Base-by-base conservation (phyloP, 1,140 invertebrate genomes). In the Drosophila elegans region DNA sequence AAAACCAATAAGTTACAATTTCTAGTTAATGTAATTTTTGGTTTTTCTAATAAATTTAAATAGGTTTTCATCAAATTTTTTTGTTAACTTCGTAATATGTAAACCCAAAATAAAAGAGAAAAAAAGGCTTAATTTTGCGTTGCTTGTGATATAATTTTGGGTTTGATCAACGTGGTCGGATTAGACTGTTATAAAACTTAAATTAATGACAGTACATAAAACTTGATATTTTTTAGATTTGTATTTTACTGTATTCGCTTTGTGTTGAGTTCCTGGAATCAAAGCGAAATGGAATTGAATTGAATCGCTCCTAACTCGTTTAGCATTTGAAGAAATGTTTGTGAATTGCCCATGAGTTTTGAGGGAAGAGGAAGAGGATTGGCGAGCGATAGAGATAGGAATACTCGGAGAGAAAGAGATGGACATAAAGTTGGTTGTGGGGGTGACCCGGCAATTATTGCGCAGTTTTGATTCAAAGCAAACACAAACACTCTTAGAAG, bases 401-500 rank as follows among this genome's bases (percentile, higher is more conserved):
- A n/a, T 25, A 32, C 16, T 1, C 16, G 16, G 5, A 32, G n/a
- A 36, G 38, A 52, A 11, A 16, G 5, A 27, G 36, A 16, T 4
- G 11, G 36, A 5, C 10, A 3, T 32, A 2, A 3, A 27, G 21
- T 12, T 1, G 12, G 25, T 3, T 36, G 59, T 10, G 63, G 41
- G 51, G 52, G 52, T 75, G 72, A 42, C 49, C 59, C 34, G 41
- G 38, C 82, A 86, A 86, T 88, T 75, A 86, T 62, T 86, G 82
- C 82, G 82, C 82, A 86, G 82, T 88, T 88, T 77, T 69, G 67
- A 73, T 71, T 77, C 74, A 46, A 62, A 63, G 12, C 42, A 42
- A 34, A 54, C 41, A 62, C 48, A 68, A 13, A 51, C 41, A 46
- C 59, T 38, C 29, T 34, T 10, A 27, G 59, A 75, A 88, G 83